Base-by-base conservation (phyloP, 2,113 vertebrate species). In the Elachura formosa region DNA sequence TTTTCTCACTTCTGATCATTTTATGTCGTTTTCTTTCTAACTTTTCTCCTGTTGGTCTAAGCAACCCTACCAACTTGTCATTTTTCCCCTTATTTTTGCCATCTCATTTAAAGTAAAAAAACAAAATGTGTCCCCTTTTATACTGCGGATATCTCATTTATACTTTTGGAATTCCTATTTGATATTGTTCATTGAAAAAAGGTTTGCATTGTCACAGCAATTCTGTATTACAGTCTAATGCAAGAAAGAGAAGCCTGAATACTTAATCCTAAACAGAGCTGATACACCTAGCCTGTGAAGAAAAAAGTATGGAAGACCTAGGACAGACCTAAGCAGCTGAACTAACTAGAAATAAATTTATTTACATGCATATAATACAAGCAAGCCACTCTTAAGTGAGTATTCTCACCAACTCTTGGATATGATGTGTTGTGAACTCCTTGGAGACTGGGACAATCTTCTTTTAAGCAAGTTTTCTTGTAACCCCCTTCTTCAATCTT, bases 341-440 rank as follows among this genome's bases (percentile, higher is more conserved):
- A 73, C 38, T 45, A 58, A 64, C 19, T 59, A 67, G 15, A 71
- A 84, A 71, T 28, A 48, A 68, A 56, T 5, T 34, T 10, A 46
- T 62, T 46, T 75, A 58, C 22, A 48, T 6, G 9, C 33, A 28
- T 19, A 11, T 8, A 64, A 23, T n/a, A 85, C 3, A 71, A 74
- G 48, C 9, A 66, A 75, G 31, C 5, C 10, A 10, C 14, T 72
- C 87, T 48, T 56, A 12, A 63, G 5, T 18, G 62, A 81, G 36
- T 41, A 76, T 33, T 67, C 98, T 95, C 98, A 99, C 99, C 99
- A 43, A 99, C 98, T 98, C 99, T 98, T 75, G 99, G 99, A 61
- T 99, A 99, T 26, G 98, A 99, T 17, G 99, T 99, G 91, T 99
- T 99, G 92, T 99, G 99, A 78, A 99, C 97, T 2, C 99, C 99